Evolutionary conservation across 2,888 invertebrate genomes (phyloP).

Genomic region (Phania funesta): DNA sequence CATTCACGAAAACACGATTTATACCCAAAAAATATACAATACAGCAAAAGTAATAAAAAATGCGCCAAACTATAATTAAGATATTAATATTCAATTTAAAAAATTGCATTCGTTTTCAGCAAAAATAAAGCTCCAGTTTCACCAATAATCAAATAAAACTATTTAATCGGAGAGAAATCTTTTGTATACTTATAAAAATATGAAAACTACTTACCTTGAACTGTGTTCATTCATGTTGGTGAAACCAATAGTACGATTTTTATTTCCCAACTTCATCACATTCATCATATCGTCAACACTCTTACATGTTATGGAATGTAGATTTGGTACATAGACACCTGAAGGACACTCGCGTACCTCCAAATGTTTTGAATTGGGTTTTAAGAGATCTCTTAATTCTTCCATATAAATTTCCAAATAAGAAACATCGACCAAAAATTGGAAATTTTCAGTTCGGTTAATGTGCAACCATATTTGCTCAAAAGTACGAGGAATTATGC

Average conservation of each 20-base stretch:
- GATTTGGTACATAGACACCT: constrained; percentile 97
- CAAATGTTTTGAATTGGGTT: constrained; percentile 82
- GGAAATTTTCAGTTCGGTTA: constrained; percentile 92
- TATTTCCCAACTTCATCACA: constrained; percentile 96
- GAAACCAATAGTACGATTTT: constrained; percentile 95
- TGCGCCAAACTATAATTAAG: too few relatives aligned
- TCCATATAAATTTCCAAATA: constrained; percentile 99
- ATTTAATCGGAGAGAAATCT: neutral
- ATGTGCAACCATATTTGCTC: constrained; percentile 99
- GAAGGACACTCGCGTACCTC: constrained; percentile 86
- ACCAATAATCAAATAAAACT: too few relatives aligned
- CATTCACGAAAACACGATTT: too few relatives aligned
- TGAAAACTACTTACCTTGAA: constrained; percentile 81
- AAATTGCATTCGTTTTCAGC: too few relatives aligned
- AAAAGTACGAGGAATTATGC: constrained; percentile 97
- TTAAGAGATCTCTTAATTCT: constrained; percentile 89
- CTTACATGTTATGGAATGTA: constrained; percentile 96
- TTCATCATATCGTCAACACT: constrained; percentile 95
- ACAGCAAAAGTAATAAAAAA: too few relatives aligned
- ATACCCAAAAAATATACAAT: too few relatives aligned
- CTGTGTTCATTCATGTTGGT: constrained; percentile 99
- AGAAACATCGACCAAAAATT: constrained; percentile 97
- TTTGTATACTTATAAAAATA: neutral
- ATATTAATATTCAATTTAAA: too few relatives aligned
- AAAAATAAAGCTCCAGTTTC: too few relatives aligned